These are phyloP conservation scores for Sinopyrophorus schimmeli DNA, from an alignment of 2,888 invertebrate species.

Conservation along the genomic window DNA sequence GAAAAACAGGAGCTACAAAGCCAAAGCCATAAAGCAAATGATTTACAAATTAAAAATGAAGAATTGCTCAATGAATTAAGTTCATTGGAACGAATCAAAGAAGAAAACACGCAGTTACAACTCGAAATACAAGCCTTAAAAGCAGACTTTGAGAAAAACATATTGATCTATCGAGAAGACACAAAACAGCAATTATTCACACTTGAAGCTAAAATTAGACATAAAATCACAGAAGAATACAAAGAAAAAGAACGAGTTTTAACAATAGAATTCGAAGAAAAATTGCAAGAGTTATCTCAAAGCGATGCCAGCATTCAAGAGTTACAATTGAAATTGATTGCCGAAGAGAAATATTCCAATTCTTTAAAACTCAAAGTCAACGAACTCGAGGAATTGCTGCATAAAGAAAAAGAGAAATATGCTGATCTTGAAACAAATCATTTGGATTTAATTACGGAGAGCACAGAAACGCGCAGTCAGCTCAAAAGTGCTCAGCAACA, in stretches of 20 bases:
- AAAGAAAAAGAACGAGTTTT: slow-evolving; percentile 39
- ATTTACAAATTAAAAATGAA: slow-evolving; percentile 11
- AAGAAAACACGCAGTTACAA: slow-evolving; percentile 15
- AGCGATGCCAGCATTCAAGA: slow-evolving; percentile 48
- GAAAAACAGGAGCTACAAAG: slow-evolving; percentile 8
- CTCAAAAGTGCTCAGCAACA: slow-evolving; percentile 11
- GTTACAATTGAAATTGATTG: slow-evolving; percentile 57
- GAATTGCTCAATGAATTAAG: slow-evolving; percentile 6
- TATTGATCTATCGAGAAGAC: slow-evolving; percentile 57
- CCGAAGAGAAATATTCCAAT: slow-evolving; percentile 55
- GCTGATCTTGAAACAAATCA: slow-evolving; percentile 45
- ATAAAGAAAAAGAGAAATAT: slow-evolving; percentile 37
- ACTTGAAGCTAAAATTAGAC: slow-evolving; percentile 46
- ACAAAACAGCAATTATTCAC: slow-evolving; percentile 47
- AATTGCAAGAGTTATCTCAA: slow-evolving; percentile 40
- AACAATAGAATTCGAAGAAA: slow-evolving; percentile 41
- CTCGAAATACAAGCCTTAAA: slow-evolving; percentile 52
- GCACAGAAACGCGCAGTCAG: slow-evolving; percentile 43
- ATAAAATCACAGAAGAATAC: slow-evolving; percentile 41
- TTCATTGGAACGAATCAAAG: slow-evolving; percentile 22
- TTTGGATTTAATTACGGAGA: slow-evolving; percentile 48
- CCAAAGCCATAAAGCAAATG: background rate
- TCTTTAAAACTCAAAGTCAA: slow-evolving; percentile 53
- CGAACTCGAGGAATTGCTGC: slow-evolving; percentile 51
- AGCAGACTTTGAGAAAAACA: slow-evolving; percentile 55